Conservation (phyloP, 2,888 invertebrate genomes). For the Drosophila percnosoma region DNA sequence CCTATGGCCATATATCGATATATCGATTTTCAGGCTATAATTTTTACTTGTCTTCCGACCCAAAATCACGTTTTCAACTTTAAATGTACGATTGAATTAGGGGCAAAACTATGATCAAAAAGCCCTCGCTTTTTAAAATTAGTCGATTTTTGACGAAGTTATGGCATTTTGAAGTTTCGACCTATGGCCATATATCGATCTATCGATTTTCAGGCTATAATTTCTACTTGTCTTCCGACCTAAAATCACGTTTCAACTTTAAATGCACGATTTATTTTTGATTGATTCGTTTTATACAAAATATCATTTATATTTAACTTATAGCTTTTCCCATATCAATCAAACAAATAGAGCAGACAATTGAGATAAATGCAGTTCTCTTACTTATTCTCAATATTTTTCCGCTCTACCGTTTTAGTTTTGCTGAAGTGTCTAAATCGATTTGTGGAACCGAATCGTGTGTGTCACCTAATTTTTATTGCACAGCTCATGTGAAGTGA, state of each 20-base stretch:
- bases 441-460: slow-evolving; percentile 27
- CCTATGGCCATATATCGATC: too few relatives aligned
- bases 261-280: background rate
- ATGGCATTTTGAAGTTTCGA: too few relatives aligned
- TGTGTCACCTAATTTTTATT: slow-evolving; percentile 36
- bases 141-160: too few relatives aligned
- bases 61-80: too few relatives aligned
- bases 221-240: too few relatives aligned
- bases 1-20: too few relatives aligned
- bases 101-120: too few relatives aligned
- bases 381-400: slow-evolving; percentile 2
- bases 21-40: too few relatives aligned
- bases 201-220: too few relatives aligned
- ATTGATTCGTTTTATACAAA: background rate
- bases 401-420: background rate
- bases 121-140: too few relatives aligned
- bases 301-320: background rate
- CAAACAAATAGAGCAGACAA: background rate
- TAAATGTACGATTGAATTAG: too few relatives aligned
- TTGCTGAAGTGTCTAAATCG: slow-evolving; percentile 14
- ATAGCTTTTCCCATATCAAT: background rate
- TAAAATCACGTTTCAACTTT: background rate
- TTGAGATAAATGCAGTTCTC: background rate
- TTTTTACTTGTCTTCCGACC: too few relatives aligned
- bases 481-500: slow-evolving; percentile 23